phyloP scores from a whole-genome alignment of 92 coral and sea anemone genomes.

The Diadumene lineata region DNA sequence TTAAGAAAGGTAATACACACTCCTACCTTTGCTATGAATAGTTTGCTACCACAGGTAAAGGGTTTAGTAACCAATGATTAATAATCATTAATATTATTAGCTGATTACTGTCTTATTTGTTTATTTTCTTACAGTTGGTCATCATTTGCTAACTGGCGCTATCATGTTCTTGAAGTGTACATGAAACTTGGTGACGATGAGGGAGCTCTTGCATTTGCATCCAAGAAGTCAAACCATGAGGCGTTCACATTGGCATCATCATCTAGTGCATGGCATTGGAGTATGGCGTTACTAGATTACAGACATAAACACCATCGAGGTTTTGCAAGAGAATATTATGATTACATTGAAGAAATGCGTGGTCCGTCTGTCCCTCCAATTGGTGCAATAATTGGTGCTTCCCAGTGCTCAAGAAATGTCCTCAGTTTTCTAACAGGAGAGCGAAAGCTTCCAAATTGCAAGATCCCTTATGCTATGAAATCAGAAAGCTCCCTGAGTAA shows the following conservation, averaged over 20 bases:
- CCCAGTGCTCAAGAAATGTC: conserved; percentile 58
- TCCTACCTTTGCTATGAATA: too few species aligned
- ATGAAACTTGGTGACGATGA: conserved; percentile 71
- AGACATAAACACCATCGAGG: conserved; percentile 58
- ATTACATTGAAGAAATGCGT: conserved; percentile 6
- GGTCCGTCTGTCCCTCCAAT: conserved; percentile 19
- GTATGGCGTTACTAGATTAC: conserved; percentile 58
- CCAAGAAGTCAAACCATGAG: conserved; percentile 60
- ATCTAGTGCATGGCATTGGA: conserved; percentile 69
- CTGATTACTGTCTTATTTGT: not conserved
- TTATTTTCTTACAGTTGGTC: conserved; percentile 53
- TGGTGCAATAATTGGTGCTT: conserved; percentile 73
- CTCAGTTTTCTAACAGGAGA: conserved; percentile 61
- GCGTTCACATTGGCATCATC: conserved; percentile 64
- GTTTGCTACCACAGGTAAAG: too few species aligned
- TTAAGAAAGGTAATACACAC: too few species aligned
- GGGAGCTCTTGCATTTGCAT: conserved; percentile 69
- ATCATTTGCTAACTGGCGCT: conserved; percentile 83
- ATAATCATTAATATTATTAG: not conserved
- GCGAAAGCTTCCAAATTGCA: conserved; percentile 62
- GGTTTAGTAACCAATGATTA: too few species aligned
- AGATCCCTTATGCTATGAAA: conserved; percentile 58
- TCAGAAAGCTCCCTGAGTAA: conserved; percentile 57
- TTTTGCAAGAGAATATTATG: conserved; percentile 62
- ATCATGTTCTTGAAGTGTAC: conserved; percentile 71